A percentile compares a stretch with the other conserved stretches of the same genome.
These are phyloP conservation scores for Neoseiulus cucumeris DNA, from an alignment of 1,140 invertebrate species.

Conservation along the genomic window DNA sequence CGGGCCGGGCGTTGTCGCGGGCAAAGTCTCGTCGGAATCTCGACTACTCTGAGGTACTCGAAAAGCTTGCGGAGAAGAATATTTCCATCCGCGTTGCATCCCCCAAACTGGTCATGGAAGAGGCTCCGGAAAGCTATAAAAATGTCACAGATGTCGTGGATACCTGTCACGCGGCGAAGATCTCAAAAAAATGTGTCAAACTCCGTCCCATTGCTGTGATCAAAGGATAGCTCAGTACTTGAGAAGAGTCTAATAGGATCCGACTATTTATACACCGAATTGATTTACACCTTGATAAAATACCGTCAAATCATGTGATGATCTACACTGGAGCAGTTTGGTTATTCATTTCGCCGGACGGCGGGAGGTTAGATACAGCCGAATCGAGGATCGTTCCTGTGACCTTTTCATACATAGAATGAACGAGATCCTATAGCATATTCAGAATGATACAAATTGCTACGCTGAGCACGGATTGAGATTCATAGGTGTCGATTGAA, in stretches of 20 bases:
- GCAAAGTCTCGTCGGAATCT: slow-evolving; percentile 90
- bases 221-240: slow-evolving; percentile 44
- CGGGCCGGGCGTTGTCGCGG: slow-evolving; percentile 82
- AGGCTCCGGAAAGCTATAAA: slow-evolving; percentile 98
- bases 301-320: too few species aligned
- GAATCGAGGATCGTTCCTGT: too few species aligned
- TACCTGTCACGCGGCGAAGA: slow-evolving; percentile 91
- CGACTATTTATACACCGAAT: not conserved
- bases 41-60: slow-evolving; percentile 74
- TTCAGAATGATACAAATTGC: too few species aligned
- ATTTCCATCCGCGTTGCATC: slow-evolving; percentile 95
- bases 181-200: slow-evolving; percentile 93
- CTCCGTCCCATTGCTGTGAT: slow-evolving; percentile 95
- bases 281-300: too few species aligned
- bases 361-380: too few species aligned
- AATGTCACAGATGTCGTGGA: slow-evolving; percentile 98
- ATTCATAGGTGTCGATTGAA: too few species aligned
- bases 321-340: too few species aligned
- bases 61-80: slow-evolving; percentile 65
- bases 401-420: too few species aligned
- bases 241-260: not conserved
- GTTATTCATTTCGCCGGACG: too few species aligned
- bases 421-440: too few species aligned
- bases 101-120: slow-evolving; percentile 98
- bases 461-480: too few species aligned